Evolutionary conservation across 2,113 vertebrate genomes (phyloP).

Genomic region (Bubo blakistoni): DNA sequence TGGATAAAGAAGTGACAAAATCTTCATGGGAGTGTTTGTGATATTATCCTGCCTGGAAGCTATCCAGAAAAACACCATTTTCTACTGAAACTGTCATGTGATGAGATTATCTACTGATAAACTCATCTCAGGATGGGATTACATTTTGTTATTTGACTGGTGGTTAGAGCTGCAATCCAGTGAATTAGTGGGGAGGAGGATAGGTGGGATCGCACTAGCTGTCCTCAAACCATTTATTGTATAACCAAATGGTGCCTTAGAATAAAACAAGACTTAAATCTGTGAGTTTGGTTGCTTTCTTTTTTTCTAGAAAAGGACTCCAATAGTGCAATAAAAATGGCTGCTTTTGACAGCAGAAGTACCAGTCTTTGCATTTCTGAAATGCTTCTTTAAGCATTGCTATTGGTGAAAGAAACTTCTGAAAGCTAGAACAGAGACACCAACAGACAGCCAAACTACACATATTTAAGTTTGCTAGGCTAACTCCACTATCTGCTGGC

Average conservation of each 20-base stretch:
- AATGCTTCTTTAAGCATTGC: neutral
- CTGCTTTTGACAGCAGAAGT: neutral
- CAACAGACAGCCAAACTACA: neutral
- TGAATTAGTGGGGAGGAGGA: neutral
- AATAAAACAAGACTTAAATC: neutral
- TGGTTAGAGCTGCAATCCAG: neutral
- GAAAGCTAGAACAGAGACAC: neutral
- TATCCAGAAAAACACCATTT: slow-evolving; percentile 43
- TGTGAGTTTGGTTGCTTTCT: accelerated
- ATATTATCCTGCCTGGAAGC: slow-evolving; percentile 56
- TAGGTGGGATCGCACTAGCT: neutral
- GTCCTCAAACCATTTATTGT: neutral
- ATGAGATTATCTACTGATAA: slow-evolving; percentile 47
- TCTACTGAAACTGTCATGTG: slow-evolving; percentile 41
- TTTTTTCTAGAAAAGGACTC: neutral
- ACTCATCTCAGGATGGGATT: slow-evolving; percentile 35
- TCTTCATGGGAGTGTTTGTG: slow-evolving; percentile 56
- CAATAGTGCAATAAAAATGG: neutral
- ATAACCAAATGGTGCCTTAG: neutral
- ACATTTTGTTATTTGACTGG: neutral
- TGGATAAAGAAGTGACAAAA: slow-evolving; percentile 65
- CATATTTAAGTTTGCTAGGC: neutral
- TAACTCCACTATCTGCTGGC: neutral
- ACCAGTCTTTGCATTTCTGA: neutral
- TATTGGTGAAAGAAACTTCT: neutral